Conservation (phyloP, 1,140 invertebrate genomes). For the Sitodiplosis mosellana region DNA sequence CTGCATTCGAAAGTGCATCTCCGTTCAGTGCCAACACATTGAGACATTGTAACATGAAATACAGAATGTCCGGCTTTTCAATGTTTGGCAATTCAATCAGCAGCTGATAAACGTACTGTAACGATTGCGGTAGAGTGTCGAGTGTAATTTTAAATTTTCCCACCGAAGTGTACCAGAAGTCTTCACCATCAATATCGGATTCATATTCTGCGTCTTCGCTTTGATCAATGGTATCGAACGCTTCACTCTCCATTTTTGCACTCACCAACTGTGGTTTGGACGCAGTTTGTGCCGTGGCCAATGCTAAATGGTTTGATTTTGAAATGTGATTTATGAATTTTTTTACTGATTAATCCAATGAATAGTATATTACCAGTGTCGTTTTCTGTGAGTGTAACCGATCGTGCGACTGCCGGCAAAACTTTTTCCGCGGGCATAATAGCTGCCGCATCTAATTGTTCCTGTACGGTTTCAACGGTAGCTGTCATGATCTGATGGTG, state of each 20-base stretch:
- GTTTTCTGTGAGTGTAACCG: conserved; percentile 72
- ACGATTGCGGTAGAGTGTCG: conserved; percentile 75
- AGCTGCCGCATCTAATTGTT: conserved; percentile 62
- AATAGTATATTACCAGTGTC: conserved; percentile 45
- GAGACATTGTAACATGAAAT: conserved; percentile 81
- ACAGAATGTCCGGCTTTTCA: conserved; percentile 82
- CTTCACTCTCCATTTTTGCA: conserved; percentile 13
- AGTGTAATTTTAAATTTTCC: conserved; percentile 84
- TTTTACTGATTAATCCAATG: background rate
- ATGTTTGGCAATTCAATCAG: conserved; percentile 68
- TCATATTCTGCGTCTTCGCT: conserved; percentile 44
- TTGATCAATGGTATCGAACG: conserved; percentile 32
- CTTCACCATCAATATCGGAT: conserved; percentile 39
- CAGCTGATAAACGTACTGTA: conserved; percentile 83
- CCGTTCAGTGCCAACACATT: conserved; percentile 85
- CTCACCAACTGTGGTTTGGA: conserved; percentile 45
- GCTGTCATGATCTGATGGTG: conserved; percentile 68
- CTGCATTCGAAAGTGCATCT: conserved; percentile 74
- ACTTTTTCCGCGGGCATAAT: conserved; percentile 68
- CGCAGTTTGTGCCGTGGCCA: conserved; percentile 41
- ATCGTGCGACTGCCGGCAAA: conserved; percentile 51
- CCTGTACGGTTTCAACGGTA: conserved; percentile 79
- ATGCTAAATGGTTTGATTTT: conserved; percentile 22
- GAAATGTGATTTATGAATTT: background rate
- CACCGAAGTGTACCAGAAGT: conserved; percentile 81